Base-by-base conservation (phyloP, 2,113 vertebrate genomes). In the Pomatorhinus ruficollis region DNA sequence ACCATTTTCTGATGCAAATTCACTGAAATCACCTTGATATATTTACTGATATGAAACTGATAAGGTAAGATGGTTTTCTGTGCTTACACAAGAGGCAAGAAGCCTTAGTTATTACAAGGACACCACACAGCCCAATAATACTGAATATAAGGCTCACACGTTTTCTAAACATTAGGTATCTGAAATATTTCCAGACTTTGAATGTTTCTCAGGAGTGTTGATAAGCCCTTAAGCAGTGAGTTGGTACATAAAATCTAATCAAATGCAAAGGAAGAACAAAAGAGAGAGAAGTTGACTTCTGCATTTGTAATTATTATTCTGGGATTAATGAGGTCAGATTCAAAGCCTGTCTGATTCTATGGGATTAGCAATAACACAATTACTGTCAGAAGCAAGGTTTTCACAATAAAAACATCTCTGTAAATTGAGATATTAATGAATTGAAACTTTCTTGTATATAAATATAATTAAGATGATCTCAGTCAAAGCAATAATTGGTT, bases 251-350 rank as follows among this genome's bases (percentile, higher is more conserved):
- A 88, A 85, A 39, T 81, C 54, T 90, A 78, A 81, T 84, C 44
- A 69, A 92, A 59, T 68, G 31, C 69, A 66, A 78, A 81, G 59
- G 56, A 90, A 90, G 54, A 87, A 63, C 80, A 92, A 83, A 71
- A 2, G 5, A 79, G 56, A 88, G 44, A 57, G 33, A 87, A 89
- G 24, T 77, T 89, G 69, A 84, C 65, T 87, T 93, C 59, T 65
- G 63, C 57, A 42, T 90, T 90, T 94, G 64, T 92, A 84, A 79
- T 96, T 96, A 91, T 71, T 87, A 44, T 89, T 92, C 72, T 90
- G 60, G 27, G 57, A 83, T 95, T 96, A 97, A 92, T 75, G 69
- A 96, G 86, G 83, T 92, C 64, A 94, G 63, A 89, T 89, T 68
- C 86, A 90, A 92, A 96, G 65, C 69, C 72, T 5, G 0, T 64